Conservation (phyloP, 2,797 vertebrate genomes). For the Schizothorax lantsangensis region DNA sequence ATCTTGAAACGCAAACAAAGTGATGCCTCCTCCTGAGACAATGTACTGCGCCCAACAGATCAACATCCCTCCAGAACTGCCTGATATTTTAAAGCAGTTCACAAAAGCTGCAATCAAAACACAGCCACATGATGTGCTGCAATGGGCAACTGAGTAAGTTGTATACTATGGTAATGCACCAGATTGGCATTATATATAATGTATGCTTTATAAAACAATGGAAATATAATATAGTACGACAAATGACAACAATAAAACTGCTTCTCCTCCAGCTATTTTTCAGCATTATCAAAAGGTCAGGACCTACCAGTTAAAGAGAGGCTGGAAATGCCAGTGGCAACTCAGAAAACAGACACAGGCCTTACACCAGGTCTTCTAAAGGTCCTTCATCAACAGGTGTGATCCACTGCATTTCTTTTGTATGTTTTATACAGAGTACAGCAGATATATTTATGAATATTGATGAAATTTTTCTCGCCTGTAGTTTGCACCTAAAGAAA, state of each 20-base stretch:
- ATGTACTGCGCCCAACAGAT: constrained; percentile 96
- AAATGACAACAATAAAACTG: not conserved
- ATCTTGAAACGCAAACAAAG: constrained; percentile 42
- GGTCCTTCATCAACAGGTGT: constrained; percentile 88
- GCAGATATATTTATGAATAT: not conserved
- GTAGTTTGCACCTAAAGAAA: constrained; percentile 62
- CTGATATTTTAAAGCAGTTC: constrained; percentile 92
- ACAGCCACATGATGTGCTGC: constrained; percentile 89
- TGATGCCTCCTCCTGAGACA: constrained; percentile 89
- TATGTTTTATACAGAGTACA: not conserved
- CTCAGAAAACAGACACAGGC: constrained; percentile 77
- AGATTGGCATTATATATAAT: constrained; percentile 16
- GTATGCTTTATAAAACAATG: not conserved
- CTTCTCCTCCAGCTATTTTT: constrained; percentile 83
- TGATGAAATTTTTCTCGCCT: not conserved
- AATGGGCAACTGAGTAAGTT: constrained; percentile 91
- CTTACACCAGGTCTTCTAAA: constrained; percentile 89
- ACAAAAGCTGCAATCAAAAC: constrained; percentile 95
- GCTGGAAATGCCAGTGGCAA: constrained; percentile 79
- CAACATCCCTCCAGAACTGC: constrained; percentile 87
- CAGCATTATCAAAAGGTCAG: constrained; percentile 84
- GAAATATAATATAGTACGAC: not conserved
- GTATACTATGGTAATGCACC: not conserved
- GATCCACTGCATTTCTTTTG: not conserved
- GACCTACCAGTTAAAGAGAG: constrained; percentile 87